Evolutionary conservation across 2,113 vertebrate genomes (phyloP).

Genomic region (Myiopsitta monachus): DNA sequence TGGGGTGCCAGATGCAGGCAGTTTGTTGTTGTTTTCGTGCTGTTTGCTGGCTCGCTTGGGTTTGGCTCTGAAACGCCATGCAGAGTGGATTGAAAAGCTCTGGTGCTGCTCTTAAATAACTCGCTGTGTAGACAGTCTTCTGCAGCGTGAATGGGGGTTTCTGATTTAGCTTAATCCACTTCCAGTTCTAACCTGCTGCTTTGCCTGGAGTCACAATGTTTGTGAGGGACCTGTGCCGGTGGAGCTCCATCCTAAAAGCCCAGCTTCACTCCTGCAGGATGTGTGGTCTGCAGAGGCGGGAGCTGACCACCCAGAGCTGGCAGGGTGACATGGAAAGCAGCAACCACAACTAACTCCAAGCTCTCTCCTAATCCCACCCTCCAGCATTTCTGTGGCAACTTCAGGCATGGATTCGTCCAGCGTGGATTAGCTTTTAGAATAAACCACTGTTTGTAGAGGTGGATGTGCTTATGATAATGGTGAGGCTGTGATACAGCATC

Average conservation of each 20-base stretch:
- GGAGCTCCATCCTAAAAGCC: not conserved
- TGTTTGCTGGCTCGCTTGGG: not conserved
- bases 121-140: not conserved
- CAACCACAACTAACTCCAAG: not conserved
- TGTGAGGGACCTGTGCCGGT: not conserved
- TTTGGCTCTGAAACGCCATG: not conserved
- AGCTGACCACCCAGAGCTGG: not conserved
- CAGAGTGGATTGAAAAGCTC: not conserved
- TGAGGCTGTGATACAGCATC: not conserved
- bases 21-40: slow-evolving; percentile 7
- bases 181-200: not conserved
- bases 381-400: not conserved
- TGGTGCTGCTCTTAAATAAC: not conserved
- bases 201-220: not conserved
- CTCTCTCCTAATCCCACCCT: not conserved
- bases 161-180: not conserved
- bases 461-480: not conserved
- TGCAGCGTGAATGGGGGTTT: not conserved
- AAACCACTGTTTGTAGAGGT: not conserved
- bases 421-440: not conserved
- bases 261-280: not conserved
- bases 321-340: not conserved
- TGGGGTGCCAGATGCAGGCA: not conserved
- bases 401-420: not conserved
- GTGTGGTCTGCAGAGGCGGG: not conserved